phyloP scores from a whole-genome alignment of 2,888 invertebrate genomes.

The Melipona beecheii region DNA sequence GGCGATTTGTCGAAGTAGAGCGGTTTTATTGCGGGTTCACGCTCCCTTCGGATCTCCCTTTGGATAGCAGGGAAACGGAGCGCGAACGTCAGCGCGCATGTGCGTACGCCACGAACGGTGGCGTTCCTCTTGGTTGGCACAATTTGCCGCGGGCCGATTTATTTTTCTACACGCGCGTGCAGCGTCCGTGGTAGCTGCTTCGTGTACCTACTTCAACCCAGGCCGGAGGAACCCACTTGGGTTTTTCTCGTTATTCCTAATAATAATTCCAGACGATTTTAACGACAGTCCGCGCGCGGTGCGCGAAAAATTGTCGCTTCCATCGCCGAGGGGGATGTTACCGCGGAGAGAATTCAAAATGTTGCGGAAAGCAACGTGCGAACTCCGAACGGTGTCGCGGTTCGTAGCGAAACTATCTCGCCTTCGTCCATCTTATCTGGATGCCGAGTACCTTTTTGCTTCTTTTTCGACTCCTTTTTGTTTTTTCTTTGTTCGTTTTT shows the following conservation, averaged over 20 bases:
- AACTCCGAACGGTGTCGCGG: conserved; percentile 18
- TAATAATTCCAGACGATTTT: conserved; percentile 1
- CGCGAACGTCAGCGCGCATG: not conserved
- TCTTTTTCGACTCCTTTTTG: not conserved
- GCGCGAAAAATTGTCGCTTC: not conserved
- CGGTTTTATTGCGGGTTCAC: conserved; percentile 44
- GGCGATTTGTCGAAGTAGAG: conserved; percentile 49
- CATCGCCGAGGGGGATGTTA: not conserved
- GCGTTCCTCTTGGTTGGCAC: conserved; percentile 9
- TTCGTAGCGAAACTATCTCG: conserved; percentile 1
- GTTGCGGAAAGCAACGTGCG: conserved; percentile 34
- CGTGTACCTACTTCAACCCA: not conserved
- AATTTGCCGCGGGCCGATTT: conserved; percentile 1
- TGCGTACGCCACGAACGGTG: too few relatives aligned
- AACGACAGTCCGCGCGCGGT: not conserved
- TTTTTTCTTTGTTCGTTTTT: not conserved
- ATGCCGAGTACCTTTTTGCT: conserved; percentile 26
- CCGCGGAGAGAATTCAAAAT: conserved; percentile 33
- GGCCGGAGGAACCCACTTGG: not conserved
- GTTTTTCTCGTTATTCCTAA: not conserved
- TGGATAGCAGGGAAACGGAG: not conserved
- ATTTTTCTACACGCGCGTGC: conserved; percentile 13
- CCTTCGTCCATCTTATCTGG: conserved; percentile 15
- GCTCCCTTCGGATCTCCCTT: conserved; percentile 42
- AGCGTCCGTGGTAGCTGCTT: not conserved